These are phyloP conservation scores for Vimba vimba DNA, from an alignment of 2,113 vertebrate genomes.

Conservation along the genomic window DNA sequence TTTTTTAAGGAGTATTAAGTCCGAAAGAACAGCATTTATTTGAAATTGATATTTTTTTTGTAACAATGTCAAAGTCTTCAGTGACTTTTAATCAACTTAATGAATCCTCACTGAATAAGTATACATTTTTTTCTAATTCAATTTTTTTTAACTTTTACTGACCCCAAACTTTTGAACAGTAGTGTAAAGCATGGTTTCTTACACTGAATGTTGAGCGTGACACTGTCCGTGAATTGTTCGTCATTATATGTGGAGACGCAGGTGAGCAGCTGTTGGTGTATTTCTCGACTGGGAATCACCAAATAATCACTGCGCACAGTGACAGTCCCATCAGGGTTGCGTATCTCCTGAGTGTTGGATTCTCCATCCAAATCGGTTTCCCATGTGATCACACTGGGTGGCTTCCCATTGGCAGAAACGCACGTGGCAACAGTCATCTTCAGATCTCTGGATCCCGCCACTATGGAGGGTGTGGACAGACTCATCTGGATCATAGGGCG, in stretches of 20 bases:
- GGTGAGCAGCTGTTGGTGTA: constrained; percentile 85
- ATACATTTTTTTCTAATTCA: background rate
- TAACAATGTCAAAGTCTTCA: background rate
- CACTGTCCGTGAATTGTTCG: constrained; percentile 85
- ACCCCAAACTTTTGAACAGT: background rate
- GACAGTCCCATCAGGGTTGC: constrained; percentile 87
- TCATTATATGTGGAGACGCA: constrained; percentile 91
- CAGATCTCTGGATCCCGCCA: constrained; percentile 82
- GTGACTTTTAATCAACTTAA: background rate
- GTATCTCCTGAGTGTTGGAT: constrained; percentile 84
- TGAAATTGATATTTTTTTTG: too few relatives aligned
- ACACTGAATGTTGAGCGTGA: constrained; percentile 93
- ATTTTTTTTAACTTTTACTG: background rate
- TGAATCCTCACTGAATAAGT: background rate
- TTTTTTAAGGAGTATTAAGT: background rate
- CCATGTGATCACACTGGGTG: constrained; percentile 86
- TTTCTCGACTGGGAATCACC: constrained; percentile 86
- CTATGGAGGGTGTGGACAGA: constrained; percentile 81
- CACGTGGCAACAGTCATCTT: constrained; percentile 92
- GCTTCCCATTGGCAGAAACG: constrained; percentile 86
- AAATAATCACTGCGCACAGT: constrained; percentile 93
- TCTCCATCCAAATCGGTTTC: constrained; percentile 91
- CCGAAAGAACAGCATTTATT: background rate
- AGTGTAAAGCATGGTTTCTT: constrained; percentile 61
- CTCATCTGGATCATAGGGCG: constrained; percentile 89